Conservation (phyloP, 2,888 invertebrate genomes). For the Blomia tropicalis region DNA sequence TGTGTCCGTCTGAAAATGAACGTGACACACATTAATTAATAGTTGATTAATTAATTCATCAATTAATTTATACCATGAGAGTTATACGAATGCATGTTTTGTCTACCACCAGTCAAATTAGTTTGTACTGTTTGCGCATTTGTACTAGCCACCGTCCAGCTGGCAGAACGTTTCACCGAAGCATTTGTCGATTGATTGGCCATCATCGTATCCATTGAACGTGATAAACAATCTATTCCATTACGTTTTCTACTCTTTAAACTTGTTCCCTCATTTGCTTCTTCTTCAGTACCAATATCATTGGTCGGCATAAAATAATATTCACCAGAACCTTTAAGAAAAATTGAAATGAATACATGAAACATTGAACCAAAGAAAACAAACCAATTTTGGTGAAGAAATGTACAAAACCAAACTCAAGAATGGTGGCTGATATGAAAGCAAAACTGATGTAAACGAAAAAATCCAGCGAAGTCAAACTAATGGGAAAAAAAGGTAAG, state of each 20-base stretch:
- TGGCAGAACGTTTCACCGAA: background rate
- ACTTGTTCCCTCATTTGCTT: background rate
- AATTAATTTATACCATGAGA: background rate
- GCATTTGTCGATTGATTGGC: background rate
- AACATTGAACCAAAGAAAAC: background rate
- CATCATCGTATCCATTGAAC: background rate
- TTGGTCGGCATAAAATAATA: constrained; percentile 27
- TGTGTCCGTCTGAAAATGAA: too few relatives aligned
- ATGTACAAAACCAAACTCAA: constrained; percentile 68
- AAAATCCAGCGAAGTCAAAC: constrained; percentile 64
- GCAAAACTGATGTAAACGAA: constrained; percentile 64
- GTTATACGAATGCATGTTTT: background rate
- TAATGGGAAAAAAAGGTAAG: too few relatives aligned
- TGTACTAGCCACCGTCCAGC: background rate
- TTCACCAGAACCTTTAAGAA: constrained; percentile 26
- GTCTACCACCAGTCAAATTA: too few relatives aligned
- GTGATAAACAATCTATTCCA: background rate
- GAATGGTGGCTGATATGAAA: constrained; percentile 61
- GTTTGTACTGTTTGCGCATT: too few relatives aligned
- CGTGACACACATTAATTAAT: background rate
- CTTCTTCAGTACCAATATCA: background rate
- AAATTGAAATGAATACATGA: background rate
- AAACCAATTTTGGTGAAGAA: constrained; percentile 69
- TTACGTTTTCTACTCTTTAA: background rate
- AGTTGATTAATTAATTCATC: background rate